phyloP scores from a whole-genome alignment of 2,113 vertebrate species.

The Talpa occidentalis region DNA sequence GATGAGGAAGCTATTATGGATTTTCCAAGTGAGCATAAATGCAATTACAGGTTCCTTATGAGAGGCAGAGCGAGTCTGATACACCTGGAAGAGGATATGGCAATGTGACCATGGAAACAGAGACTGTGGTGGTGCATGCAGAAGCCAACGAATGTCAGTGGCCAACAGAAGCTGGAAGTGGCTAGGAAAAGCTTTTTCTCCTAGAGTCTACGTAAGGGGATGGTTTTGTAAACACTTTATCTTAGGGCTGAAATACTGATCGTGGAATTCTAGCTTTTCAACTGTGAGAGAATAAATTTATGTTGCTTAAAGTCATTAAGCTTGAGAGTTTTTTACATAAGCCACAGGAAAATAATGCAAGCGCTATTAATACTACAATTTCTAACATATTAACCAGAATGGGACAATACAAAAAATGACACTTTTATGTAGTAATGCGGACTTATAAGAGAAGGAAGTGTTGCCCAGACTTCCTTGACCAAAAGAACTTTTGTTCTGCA shows the following conservation, averaged over 20 bases:
- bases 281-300: neutral
- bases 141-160: neutral
- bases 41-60: neutral
- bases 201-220: neutral
- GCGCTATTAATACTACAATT: neutral
- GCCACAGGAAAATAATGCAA: neutral
- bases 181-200: neutral
- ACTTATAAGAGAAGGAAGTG: neutral
- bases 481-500: neutral
- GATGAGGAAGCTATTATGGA: neutral
- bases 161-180: neutral
- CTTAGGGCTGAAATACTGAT: neutral
- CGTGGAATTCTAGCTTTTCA: neutral
- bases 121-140: neutral
- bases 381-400: conserved; percentile 23
- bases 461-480: neutral
- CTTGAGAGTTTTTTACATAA: neutral
- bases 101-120: neutral
- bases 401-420: conserved; percentile 17
- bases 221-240: neutral
- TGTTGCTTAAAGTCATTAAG: neutral
- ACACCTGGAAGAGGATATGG: neutral
- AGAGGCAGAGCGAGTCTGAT: neutral
- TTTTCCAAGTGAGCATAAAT: neutral
- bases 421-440: neutral